phyloP scores from a whole-genome alignment of 2,888 invertebrate species.

The Lasioglossum leucozonium region DNA sequence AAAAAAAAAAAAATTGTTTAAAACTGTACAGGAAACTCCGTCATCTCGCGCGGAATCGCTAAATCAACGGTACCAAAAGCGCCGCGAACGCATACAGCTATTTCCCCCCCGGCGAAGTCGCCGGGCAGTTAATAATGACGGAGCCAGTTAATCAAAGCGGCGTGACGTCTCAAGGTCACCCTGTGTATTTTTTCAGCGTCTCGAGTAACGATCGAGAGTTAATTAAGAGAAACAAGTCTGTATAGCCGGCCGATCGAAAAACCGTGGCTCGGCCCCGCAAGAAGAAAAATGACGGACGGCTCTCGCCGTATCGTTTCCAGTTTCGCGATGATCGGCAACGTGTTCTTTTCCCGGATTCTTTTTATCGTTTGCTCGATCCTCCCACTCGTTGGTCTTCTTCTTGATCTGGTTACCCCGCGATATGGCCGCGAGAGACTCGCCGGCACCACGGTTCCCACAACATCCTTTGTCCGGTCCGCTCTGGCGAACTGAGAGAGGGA shows the following conservation, averaged over 20 bases:
- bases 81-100: slow-evolving; percentile 32
- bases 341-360: slow-evolving; percentile 14
- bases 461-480: slow-evolving; percentile 78
- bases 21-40: background rate
- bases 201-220: slow-evolving; percentile 61
- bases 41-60: background rate
- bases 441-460: slow-evolving; percentile 71
- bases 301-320: background rate
- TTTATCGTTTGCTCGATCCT: background rate
- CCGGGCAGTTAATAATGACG: slow-evolving; percentile 59
- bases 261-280: background rate
- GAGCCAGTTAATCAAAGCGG: slow-evolving; percentile 70
- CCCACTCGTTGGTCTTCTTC: slow-evolving; percentile 15
- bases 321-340: background rate
- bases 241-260: slow-evolving; percentile 38
- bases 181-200: slow-evolving; percentile 57
- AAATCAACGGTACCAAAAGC: slow-evolving; percentile 21
- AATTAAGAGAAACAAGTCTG: slow-evolving; percentile 65
- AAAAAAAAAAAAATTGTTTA: background rate
- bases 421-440: slow-evolving; percentile 61
- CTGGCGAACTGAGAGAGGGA: slow-evolving; percentile 18
- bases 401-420: slow-evolving; percentile 22
- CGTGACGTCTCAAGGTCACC: slow-evolving; percentile 69
- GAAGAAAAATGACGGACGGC: slow-evolving; percentile 47
- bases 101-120: slow-evolving; percentile 25